Evolutionary conservation across 2,797 vertebrate species (phyloP).

Genomic region (Danio tinwini): DNA sequence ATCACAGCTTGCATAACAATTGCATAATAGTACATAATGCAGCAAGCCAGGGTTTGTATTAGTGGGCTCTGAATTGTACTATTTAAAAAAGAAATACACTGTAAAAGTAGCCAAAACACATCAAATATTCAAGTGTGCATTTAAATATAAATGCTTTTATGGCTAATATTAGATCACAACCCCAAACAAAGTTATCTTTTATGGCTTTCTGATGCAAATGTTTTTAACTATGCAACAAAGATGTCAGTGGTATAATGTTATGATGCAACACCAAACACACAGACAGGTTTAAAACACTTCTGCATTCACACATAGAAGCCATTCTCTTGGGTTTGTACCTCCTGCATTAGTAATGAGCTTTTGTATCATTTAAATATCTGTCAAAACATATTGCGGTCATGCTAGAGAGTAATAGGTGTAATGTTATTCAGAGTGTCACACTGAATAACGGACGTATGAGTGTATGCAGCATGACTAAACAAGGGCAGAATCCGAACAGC

Average conservation of each 20-base stretch:
- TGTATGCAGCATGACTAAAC: neutral
- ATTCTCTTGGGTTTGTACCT: conserved; percentile 32
- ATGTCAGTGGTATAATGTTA: conserved; percentile 14
- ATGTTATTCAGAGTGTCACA: neutral
- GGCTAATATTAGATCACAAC: neutral
- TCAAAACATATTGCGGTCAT: conserved; percentile 10
- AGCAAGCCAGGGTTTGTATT: no score
- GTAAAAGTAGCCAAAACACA: no score
- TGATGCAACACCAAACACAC: conserved; percentile 20
- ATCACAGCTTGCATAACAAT: no score
- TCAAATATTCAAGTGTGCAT: no score
- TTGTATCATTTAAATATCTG: conserved; percentile 28
- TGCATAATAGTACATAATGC: no score
- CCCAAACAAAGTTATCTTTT: neutral
- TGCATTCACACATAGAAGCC: neutral
- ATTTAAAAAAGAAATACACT: no score
- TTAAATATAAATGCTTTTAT: neutral
- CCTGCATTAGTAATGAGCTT: conserved; percentile 53
- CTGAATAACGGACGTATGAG: neutral
- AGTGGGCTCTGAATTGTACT: no score
- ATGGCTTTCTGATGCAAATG: neutral
- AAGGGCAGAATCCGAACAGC: neutral
- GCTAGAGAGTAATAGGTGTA: neutral
- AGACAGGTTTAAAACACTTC: conserved; percentile 29
- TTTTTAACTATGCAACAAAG: neutral